Evolutionary conservation across 2,113 vertebrate species (phyloP).

Genomic region (Campylomormyrus tamandua): DNA sequence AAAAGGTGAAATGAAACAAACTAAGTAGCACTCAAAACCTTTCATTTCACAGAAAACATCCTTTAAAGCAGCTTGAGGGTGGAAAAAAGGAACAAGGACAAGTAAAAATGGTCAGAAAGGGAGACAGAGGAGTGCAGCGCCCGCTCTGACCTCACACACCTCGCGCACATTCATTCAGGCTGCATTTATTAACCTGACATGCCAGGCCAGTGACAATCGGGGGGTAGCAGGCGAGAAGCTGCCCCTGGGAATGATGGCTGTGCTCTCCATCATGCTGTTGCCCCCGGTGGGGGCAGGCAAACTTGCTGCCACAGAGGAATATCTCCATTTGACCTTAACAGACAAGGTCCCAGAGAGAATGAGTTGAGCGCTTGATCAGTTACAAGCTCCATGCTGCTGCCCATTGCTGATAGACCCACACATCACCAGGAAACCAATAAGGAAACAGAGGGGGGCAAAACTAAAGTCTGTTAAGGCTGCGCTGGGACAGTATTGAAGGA

Average conservation of each 20-base stretch:
- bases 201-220: neutral
- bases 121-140: neutral
- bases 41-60: neutral
- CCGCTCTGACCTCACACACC: neutral
- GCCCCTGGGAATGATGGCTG: neutral
- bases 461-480: neutral
- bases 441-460: neutral
- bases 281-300: neutral
- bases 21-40: neutral
- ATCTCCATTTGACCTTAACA: neutral
- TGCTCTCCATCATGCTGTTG: neutral
- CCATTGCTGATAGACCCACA: neutral
- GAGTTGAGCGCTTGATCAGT: neutral
- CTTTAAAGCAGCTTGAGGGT: neutral
- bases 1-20: neutral
- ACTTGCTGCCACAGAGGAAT: neutral
- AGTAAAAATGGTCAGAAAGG: neutral
- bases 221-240: too few species aligned
- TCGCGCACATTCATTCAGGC: neutral
- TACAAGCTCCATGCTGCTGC: neutral
- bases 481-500: neutral
- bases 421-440: neutral
- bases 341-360: neutral
- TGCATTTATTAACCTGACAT: neutral
- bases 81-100: neutral